Conservation (phyloP, 2,797 vertebrate genomes). For the Crax fasciolata region DNA sequence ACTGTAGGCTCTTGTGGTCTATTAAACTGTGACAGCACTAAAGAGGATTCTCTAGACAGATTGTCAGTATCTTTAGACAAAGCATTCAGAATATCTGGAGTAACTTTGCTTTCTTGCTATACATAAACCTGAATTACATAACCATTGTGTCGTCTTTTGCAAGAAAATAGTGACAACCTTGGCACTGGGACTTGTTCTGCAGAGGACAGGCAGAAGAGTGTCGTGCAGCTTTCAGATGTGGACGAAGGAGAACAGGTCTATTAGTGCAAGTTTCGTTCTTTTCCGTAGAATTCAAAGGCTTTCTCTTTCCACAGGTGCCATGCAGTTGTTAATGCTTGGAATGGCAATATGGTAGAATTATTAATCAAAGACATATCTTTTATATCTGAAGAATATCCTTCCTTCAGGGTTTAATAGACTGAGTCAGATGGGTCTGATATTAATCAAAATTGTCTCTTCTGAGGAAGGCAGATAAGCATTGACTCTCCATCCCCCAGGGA, state of each 20-base stretch:
- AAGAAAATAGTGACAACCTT: slow-evolving; percentile 28
- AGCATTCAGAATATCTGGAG: slow-evolving; percentile 10
- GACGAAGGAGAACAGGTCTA: slow-evolving; percentile 15
- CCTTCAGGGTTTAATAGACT: slow-evolving; percentile 87
- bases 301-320: slow-evolving; percentile 72
- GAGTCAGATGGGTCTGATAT: slow-evolving; percentile 87
- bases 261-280: slow-evolving; percentile 36
- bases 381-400: slow-evolving; percentile 86
- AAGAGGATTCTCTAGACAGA: neutral
- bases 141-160: slow-evolving; percentile 3
- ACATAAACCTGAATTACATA: slow-evolving; percentile 56
- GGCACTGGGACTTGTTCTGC: slow-evolving; percentile 17
- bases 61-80: slow-evolving; percentile 38
- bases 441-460: slow-evolving; percentile 89
- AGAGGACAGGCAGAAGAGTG: neutral
- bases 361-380: slow-evolving; percentile 87
- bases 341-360: slow-evolving; percentile 85
- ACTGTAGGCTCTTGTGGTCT: neutral
- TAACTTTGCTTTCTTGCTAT: slow-evolving; percentile 54
- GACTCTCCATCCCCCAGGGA: slow-evolving; percentile 83
- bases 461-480: slow-evolving; percentile 86
- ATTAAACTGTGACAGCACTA: neutral
- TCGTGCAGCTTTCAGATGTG: neutral
- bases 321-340: slow-evolving; percentile 78
- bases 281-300: slow-evolving; percentile 74